Conservation (phyloP, 2,797 vertebrate species). For the Pempheris klunzingeri region DNA sequence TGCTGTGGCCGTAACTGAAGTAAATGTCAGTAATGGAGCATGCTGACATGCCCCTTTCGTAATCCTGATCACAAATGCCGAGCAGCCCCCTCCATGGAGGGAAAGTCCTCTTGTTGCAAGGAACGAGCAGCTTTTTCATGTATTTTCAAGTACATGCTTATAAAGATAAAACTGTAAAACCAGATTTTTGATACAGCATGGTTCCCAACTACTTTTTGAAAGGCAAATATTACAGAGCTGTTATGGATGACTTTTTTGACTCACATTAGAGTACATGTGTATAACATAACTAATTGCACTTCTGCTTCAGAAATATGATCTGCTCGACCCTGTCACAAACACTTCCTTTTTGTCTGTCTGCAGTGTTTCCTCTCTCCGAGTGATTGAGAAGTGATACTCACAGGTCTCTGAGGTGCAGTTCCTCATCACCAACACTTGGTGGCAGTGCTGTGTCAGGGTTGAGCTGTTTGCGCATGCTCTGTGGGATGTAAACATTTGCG, state of each 20-base stretch:
- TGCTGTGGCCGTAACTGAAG: background rate
- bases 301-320: background rate
- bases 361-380: background rate
- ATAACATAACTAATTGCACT: no score
- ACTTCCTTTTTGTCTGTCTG: background rate
- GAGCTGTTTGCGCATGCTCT: slow-evolving; percentile 57
- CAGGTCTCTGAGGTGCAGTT: slow-evolving; percentile 4
- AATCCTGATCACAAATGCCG: background rate
- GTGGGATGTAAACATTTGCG: slow-evolving; percentile 77
- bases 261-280: no score
- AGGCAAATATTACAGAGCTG: background rate
- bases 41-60: background rate
- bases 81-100: background rate
- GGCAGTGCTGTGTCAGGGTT: slow-evolving; percentile 9
- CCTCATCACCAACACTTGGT: background rate
- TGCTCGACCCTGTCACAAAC: background rate
- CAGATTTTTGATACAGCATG: background rate
- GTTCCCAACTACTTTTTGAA: background rate
- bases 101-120: background rate
- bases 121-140: background rate
- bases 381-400: background rate
- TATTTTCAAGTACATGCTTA: background rate
- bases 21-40: background rate
- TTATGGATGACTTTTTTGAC: no score
- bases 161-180: no score